These are phyloP conservation scores for Venturia canescens DNA, from an alignment of 1,140 invertebrate genomes.

Conservation along the genomic window DNA sequence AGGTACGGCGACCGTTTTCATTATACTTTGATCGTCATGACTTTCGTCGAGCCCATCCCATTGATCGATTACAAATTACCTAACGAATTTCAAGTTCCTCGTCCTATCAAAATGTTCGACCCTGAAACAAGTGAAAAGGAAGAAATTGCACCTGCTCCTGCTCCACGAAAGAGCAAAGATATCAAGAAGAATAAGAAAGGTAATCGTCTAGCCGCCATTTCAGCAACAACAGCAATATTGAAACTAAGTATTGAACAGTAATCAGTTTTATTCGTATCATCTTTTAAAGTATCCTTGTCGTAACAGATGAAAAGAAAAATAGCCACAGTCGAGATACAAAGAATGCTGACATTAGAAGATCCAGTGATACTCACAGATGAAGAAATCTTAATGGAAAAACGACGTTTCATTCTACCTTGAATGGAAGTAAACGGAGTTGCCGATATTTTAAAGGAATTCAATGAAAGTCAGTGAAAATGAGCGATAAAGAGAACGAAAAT, in stretches of 20 bases:
- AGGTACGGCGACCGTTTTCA: conserved; percentile 64
- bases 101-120: conserved; percentile 35
- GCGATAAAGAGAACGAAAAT: background rate
- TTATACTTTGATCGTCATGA: conserved; percentile 58
- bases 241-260: no score
- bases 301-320: conserved; percentile 27
- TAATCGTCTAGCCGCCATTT: background rate
- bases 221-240: background rate
- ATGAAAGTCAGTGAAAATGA: background rate
- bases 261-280: background rate
- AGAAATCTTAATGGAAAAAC: conserved; percentile 44
- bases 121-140: background rate
- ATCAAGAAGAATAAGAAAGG: conserved; percentile 16
- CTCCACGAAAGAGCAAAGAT: background rate
- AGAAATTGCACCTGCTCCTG: background rate
- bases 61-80: conserved; percentile 48
- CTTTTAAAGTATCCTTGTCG: no score
- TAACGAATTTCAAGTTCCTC: conserved; percentile 49
- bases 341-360: background rate
- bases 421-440: conserved; percentile 54
- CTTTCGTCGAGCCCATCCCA: conserved; percentile 54
- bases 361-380: conserved; percentile 49
- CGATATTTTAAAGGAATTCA: conserved; percentile 8
- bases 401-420: conserved; percentile 60
- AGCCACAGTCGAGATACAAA: background rate